Evolutionary conservation across 2,888 invertebrate species (phyloP), one percentile per base, ranked within the genome.

Genomic region (Tetragonisca angustula): DNA sequence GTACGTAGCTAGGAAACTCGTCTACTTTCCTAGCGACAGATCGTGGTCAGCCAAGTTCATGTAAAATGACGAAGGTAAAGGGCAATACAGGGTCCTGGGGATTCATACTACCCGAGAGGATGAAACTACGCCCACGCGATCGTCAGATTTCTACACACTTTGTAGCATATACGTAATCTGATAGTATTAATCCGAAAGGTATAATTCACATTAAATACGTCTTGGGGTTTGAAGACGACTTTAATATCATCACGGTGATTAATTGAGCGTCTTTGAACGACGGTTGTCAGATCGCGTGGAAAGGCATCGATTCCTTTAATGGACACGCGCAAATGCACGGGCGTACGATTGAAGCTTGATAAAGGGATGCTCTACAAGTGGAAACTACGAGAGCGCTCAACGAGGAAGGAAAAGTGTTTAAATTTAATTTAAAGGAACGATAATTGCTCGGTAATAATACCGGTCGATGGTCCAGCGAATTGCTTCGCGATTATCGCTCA

Each of bases 31-130:
- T 62, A 36, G 65, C 59, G 64, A 76, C 69, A 59, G 69, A 64
- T 73, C 78, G 70, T 76, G 83, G 81, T 72, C 82, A 88, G 71
- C 68, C 80, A 77, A 79, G 87, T 88, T 82, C 81, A 72, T 80
- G 68, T 59, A 81, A 83, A 86, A 85, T 78, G 71, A 76, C 77
- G 82, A 65, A 76, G 77, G 43, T 78, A 68, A 61, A 74, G 67
- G 67, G 76, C 70, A 52, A 68, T 68, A 79, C 73, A 76, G 24
- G 13, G 19, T 49, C 52, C 54, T 62, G 54, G 61, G 32, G 50
- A 75, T 62, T 72, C 27, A 27, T 70, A 52, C 52, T 54, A 56
- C 54, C 19, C 19, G 2, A 6, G n/a, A 27, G 21, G 4, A 50
- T 19, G 50, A 15, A 54, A 32, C 24, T 50, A 5, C n/a, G 21